Evolutionary conservation across 2,888 invertebrate species (phyloP), one percentile per base, ranked within the genome.

Genomic region (Meliscaeva auricollis): DNA sequence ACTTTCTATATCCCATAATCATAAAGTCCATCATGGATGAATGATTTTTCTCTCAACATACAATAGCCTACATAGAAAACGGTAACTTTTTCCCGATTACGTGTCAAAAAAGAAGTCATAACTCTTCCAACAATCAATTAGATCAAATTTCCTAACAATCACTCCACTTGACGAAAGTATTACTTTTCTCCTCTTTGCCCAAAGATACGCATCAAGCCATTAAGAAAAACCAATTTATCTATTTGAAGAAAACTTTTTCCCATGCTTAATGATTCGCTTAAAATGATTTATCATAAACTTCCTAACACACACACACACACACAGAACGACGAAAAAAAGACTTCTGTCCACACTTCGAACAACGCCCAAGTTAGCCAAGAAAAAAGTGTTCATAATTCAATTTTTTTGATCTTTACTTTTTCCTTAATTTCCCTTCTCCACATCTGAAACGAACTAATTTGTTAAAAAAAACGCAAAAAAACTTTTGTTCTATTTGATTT

Each of bases 401-500:
- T 50, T 72, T 48, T 66, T 32, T 32, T 52, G 17, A 50, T 32
- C 41, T 35, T 26, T 6, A 26, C n/a, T 41, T 48, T 38, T 52
- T 41, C 22, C 7, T 11, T n/a, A 26, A 56, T 56, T 72, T 26
- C 1, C 22, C 22, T 41, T 44, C 13, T n/a, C n/a, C n/a, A n/a
- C 20, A 44, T 22, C 6, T 9, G 17, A n/a, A 41, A 11, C 15
- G 30, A 44, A 75, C 38, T 54, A 64, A 70, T 75, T 81, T 75
- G 70, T 81, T 66, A 6, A 13, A 9, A 9, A 38, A 11, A 1
- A 3, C 0, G 9, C 5, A 38, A 38, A 38, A 38, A 38, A 38
- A 38, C 11, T 68, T 62, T 73, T 74, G 52, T 54, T 56, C 41
- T 48, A 46, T 64, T 73, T 83, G 73, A 77, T 74, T 83, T 77